These are phyloP conservation scores for Sinosuthora webbiana DNA, from an alignment of 2,113 vertebrate genomes.

Conservation along the genomic window DNA sequence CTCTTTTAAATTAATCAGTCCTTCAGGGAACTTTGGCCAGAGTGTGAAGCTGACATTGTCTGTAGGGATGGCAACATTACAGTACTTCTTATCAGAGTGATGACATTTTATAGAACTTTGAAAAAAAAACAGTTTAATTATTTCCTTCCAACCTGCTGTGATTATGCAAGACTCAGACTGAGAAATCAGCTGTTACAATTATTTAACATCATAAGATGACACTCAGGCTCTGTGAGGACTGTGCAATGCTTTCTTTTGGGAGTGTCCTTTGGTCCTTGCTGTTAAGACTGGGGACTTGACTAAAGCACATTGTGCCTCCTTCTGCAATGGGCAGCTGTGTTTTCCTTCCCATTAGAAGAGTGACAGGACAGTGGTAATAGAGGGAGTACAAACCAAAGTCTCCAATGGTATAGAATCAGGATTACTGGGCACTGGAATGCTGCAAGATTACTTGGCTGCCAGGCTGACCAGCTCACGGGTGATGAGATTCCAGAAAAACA, in stretches of 20 bases:
- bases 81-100: neutral
- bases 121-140: neutral
- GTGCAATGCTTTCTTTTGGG: neutral
- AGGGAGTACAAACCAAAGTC: neutral
- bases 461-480: neutral
- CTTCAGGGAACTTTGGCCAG: neutral
- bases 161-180: neutral
- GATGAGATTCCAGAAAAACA: neutral
- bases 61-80: neutral
- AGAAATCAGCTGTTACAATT: neutral
- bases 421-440: neutral
- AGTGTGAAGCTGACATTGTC: neutral
- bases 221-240: neutral
- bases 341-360: neutral
- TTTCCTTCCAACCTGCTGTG: neutral
- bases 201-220: neutral
- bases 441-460: neutral
- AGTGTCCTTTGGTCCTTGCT: neutral
- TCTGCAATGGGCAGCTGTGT: neutral
- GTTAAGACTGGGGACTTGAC: neutral
- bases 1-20: neutral
- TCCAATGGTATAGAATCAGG: neutral
- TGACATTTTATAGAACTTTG: neutral
- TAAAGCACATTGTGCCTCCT: neutral
- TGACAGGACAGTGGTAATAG: neutral